Evolutionary conservation across 2,113 vertebrate genomes (phyloP).

Genomic region (Helogale parvula): DNA sequence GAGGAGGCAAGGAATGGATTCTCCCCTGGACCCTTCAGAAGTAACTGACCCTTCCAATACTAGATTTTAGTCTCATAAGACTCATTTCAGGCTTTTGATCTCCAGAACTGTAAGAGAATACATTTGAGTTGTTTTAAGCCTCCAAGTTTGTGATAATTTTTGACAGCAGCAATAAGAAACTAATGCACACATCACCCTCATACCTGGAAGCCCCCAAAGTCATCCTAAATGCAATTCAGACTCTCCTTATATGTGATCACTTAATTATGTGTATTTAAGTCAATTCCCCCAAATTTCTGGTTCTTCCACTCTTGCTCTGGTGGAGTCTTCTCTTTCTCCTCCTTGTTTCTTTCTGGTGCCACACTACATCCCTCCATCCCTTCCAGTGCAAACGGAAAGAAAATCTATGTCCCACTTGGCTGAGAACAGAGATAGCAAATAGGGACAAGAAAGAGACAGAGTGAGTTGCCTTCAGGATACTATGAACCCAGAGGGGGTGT

Average conservation of each 20-base stretch:
- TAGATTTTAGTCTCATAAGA: not conserved
- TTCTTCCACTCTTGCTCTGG: not conserved
- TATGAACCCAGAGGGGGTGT: not conserved
- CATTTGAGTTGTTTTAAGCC: not conserved
- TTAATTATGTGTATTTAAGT: not conserved
- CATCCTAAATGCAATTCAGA: not conserved
- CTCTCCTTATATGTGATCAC: not conserved
- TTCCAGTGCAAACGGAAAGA: not conserved
- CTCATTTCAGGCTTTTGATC: not conserved
- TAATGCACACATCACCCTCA: not conserved
- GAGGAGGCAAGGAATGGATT: not conserved
- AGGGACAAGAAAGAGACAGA: not conserved
- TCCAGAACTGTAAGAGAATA: not conserved
- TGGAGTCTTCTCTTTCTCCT: not conserved
- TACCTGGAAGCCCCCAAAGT: not conserved
- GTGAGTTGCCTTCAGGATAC: not conserved
- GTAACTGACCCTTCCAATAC: not conserved
- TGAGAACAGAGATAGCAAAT: not conserved
- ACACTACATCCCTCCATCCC: not conserved
- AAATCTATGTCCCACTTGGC: not conserved
- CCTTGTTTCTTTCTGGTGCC: not conserved
- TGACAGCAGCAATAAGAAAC: not conserved
- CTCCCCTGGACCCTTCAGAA: not conserved
- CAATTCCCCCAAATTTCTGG: not conserved
- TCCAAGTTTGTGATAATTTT: not conserved